Evolutionary conservation across 2,797 vertebrate genomes (phyloP).

Genomic region (Anabas testudineus): DNA sequence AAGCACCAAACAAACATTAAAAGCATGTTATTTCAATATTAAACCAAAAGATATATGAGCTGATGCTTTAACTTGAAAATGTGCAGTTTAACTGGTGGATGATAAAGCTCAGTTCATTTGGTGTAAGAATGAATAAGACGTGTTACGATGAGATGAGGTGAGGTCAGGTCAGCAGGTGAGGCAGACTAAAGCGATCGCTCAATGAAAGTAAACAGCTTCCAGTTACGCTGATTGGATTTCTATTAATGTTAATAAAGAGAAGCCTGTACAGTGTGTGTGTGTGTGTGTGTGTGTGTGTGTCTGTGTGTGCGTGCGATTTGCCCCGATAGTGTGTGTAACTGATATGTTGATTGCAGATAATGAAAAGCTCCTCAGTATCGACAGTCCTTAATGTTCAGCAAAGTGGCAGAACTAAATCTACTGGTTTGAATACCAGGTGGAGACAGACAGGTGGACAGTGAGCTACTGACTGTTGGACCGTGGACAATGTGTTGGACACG

Average conservation of each 20-base stretch:
- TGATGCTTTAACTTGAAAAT: too few relatives aligned
- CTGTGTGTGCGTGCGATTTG: neutral
- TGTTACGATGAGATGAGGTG: neutral
- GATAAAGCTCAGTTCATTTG: too few relatives aligned
- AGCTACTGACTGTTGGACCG: too few relatives aligned
- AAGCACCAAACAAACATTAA: too few relatives aligned
- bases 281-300: slow-evolving; percentile 3
- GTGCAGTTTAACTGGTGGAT: too few relatives aligned
- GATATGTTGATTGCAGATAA: neutral
- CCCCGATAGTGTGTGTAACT: neutral
- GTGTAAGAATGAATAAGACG: too few relatives aligned
- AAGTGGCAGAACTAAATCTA: neutral
- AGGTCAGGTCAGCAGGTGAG: slow-evolving; percentile 15
- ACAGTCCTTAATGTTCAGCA: slow-evolving; percentile 3
- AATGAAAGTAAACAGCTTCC: slow-evolving; percentile 25
- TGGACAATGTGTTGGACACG: too few relatives aligned
- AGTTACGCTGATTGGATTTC: slow-evolving; percentile 23
- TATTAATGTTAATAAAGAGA: slow-evolving; percentile 14
- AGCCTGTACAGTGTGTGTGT: slow-evolving; percentile 6
- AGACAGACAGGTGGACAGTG: neutral
- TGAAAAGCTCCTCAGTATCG: slow-evolving; percentile 6
- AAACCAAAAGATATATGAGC: too few relatives aligned
- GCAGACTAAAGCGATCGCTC: neutral
- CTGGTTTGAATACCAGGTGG: neutral
- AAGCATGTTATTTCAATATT: too few relatives aligned